Conservation (phyloP, 1,140 invertebrate species). For the Eulimnadia texana region DNA sequence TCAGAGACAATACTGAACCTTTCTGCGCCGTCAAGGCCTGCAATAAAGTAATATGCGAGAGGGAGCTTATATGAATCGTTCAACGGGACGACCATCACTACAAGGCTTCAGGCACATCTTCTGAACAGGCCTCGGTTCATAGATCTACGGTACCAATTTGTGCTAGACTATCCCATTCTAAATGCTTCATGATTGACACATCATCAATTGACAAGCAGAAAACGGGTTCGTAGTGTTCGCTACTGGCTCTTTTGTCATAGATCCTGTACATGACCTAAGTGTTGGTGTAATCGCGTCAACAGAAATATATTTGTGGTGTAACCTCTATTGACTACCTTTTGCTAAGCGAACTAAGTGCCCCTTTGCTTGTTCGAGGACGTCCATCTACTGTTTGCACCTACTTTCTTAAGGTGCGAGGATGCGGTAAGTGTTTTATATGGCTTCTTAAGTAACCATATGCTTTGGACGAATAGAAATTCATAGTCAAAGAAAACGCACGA, state of each 20-base stretch:
- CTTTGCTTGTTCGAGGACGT: not conserved
- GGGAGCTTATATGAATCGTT: constrained; percentile 7
- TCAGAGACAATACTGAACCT: not conserved
- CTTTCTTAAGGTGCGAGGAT: not conserved
- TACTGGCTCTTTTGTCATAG: not conserved
- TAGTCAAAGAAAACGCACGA: not conserved
- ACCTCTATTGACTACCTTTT: not conserved
- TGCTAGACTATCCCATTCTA: not conserved
- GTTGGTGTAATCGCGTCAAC: not conserved
- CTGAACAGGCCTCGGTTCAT: not conserved
- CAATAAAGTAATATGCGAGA: constrained; percentile 11
- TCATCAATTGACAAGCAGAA: not conserved
- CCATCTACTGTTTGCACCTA: not conserved
- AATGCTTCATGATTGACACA: not conserved
- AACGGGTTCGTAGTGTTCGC: not conserved
- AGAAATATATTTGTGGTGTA: not conserved
- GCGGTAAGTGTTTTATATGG: not conserved
- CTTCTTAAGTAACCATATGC: not conserved
- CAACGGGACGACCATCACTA: constrained; percentile 10
- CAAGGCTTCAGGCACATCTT: not conserved
- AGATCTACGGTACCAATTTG: not conserved
- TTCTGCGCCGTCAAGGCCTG: not conserved
- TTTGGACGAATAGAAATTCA: not conserved
- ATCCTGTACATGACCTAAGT: not conserved
- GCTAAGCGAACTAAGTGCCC: not conserved